A percentile compares a stretch with the other conserved stretches of the same genome.
Evolutionary conservation across 1,140 invertebrate genomes (phyloP).

Genomic region (Pachyrhynchus sulphureomaculatus): DNA sequence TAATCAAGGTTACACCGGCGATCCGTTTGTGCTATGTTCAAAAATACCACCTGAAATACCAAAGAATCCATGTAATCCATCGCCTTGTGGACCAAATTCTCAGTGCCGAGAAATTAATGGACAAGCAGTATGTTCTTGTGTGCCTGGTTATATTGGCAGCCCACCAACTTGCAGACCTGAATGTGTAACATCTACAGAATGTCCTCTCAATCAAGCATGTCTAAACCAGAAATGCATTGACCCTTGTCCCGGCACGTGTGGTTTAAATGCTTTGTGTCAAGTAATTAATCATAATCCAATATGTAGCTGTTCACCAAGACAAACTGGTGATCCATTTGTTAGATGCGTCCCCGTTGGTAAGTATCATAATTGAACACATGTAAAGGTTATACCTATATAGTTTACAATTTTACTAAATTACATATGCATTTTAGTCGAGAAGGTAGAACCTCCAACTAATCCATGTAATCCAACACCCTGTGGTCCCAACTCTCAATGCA

Average conservation of each 20-base stretch:
- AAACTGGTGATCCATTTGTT: constrained; percentile 68
- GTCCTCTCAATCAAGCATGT: constrained; percentile 66
- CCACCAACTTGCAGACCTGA: constrained; percentile 70
- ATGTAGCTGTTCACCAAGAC: constrained; percentile 62
- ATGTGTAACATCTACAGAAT: constrained; percentile 69
- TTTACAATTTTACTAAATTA: neutral
- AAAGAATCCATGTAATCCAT: constrained; percentile 62
- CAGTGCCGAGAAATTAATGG: constrained; percentile 64
- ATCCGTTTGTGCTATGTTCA: constrained; percentile 64
- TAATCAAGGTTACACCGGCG: constrained; percentile 61
- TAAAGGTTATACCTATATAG: neutral
- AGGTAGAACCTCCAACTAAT: constrained; percentile 46
- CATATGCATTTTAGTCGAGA: constrained; percentile 32
- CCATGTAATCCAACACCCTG: constrained; percentile 66
- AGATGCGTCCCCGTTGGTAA: constrained; percentile 57
- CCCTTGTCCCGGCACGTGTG: constrained; percentile 74
- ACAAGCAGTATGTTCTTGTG: constrained; percentile 66
- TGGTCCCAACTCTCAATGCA: constrained; percentile 66
- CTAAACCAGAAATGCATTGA: constrained; percentile 71
- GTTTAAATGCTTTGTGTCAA: constrained; percentile 55
- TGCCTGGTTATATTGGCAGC: constrained; percentile 64
- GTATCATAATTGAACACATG: constrained; percentile 11
- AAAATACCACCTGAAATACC: constrained; percentile 49
- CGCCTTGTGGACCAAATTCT: constrained; percentile 66
- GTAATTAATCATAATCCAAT: constrained; percentile 64